Conservation (phyloP, 2,888 invertebrate species). For the Agriopis leucophaearia region DNA sequence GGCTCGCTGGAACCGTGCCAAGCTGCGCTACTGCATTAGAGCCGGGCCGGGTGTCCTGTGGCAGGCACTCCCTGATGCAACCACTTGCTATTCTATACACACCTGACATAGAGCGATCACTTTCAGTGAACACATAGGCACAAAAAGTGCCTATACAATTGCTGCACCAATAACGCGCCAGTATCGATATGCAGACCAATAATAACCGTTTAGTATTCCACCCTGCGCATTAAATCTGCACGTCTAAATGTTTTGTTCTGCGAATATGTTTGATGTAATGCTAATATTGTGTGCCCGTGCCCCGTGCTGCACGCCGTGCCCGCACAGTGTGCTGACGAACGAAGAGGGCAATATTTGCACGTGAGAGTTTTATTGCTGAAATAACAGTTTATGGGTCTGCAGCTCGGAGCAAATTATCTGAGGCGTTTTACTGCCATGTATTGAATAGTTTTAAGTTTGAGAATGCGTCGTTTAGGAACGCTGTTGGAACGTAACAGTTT, state of each 20-base stretch:
- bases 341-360: conserved; percentile 38
- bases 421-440: conserved; percentile 1
- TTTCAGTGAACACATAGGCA: neutral
- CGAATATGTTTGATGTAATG: neutral
- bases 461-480: neutral
- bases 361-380: conserved; percentile 34
- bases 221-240: too few relatives aligned
- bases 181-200: too few relatives aligned
- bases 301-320: neutral
- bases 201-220: too few relatives aligned
- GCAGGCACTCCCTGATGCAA: neutral
- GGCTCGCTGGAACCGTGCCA: conserved; percentile 38
- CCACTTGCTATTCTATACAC: neutral
- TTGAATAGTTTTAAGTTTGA: conserved; percentile 10
- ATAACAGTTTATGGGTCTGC: conserved; percentile 26
- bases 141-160: neutral
- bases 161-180: neutral
- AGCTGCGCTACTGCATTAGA: conserved; percentile 37
- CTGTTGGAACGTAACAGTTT: neutral
- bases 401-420: conserved; percentile 17
- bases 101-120: neutral
- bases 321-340: conserved; percentile 19
- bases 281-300: neutral
- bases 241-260: too few relatives aligned
- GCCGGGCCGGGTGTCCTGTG: neutral